Evolutionary conservation across 2,888 invertebrate species (phyloP).

Genomic region (Chrysomela aeneicollis): DNA sequence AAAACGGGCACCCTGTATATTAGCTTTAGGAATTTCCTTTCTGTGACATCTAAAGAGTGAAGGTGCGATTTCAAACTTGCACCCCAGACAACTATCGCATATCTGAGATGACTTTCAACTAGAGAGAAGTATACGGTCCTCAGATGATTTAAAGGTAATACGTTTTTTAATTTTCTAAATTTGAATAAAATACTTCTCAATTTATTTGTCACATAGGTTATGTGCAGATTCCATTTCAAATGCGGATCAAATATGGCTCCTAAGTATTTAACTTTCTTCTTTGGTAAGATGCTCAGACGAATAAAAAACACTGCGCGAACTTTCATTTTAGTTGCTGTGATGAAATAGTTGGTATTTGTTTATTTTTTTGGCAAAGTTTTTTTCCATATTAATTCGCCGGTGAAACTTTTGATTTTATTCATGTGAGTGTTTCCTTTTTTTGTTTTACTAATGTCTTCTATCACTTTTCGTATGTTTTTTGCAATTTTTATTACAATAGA

Average conservation of each 20-base stretch:
- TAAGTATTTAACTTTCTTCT: no score
- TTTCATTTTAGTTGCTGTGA: neutral
- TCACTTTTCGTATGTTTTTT: neutral
- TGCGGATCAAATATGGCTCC: no score
- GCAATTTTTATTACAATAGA: neutral
- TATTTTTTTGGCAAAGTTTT: conserved; percentile 4
- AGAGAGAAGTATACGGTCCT: conserved; percentile 7
- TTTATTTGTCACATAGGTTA: conserved; percentile 4
- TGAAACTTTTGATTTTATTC: neutral
- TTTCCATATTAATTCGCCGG: neutral
- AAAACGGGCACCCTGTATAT: no score
- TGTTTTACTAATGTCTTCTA: neutral
- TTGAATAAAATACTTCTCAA: conserved; percentile 7
- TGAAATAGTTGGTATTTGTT: neutral
- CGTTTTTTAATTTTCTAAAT: conserved; percentile 1
- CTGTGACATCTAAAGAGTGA: neutral
- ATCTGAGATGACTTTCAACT: conserved; percentile 13
- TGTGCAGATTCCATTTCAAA: no score
- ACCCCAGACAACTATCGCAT: conserved; percentile 6
- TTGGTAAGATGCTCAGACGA: no score
- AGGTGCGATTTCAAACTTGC: conserved; percentile 6
- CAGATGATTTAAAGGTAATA: neutral
- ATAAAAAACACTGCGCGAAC: conserved; percentile 6
- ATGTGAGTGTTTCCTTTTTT: neutral
- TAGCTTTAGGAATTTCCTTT: neutral